phyloP scores from a whole-genome alignment of 2,888 invertebrate species.

The Lypha dubia region DNA sequence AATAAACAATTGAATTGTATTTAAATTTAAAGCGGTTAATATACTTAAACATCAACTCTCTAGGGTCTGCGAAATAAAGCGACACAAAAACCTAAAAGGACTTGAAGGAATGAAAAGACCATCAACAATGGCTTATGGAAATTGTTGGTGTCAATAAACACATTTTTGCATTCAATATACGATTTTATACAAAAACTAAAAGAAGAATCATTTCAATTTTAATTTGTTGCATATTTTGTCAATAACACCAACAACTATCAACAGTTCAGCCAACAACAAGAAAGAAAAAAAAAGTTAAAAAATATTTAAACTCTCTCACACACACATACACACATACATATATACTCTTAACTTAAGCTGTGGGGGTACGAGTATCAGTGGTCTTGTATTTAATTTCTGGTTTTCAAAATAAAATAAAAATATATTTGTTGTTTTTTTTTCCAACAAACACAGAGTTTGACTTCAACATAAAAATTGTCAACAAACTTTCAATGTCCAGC shows the following conservation, averaged over 20 bases:
- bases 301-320: neutral
- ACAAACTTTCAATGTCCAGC: conserved; percentile 78
- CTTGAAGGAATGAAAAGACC: neutral
- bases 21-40: conserved; percentile 74
- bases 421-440: neutral
- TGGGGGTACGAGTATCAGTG: conserved; percentile 54
- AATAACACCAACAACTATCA: conserved; percentile 72
- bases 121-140: conserved; percentile 64
- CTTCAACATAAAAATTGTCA: conserved; percentile 75
- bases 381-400: conserved; percentile 61
- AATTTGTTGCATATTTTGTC: conserved; percentile 77
- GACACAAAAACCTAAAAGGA: conserved; percentile 29
- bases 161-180: conserved; percentile 61
- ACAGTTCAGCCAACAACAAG: conserved; percentile 44
- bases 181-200: neutral
- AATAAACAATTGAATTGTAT: conserved; percentile 82
- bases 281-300: conserved; percentile 8
- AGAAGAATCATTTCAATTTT: conserved; percentile 72
- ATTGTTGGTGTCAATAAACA: conserved; percentile 67
- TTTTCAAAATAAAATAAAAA: conserved; percentile 31
- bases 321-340: conserved; percentile 13
- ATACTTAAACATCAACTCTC: conserved; percentile 64
- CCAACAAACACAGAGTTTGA: conserved; percentile 41
- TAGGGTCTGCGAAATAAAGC: conserved; percentile 39
- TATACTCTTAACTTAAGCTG: conserved; percentile 43